phyloP scores from a whole-genome alignment of 2,797 vertebrate genomes.

The Thamnophis elegans region DNA sequence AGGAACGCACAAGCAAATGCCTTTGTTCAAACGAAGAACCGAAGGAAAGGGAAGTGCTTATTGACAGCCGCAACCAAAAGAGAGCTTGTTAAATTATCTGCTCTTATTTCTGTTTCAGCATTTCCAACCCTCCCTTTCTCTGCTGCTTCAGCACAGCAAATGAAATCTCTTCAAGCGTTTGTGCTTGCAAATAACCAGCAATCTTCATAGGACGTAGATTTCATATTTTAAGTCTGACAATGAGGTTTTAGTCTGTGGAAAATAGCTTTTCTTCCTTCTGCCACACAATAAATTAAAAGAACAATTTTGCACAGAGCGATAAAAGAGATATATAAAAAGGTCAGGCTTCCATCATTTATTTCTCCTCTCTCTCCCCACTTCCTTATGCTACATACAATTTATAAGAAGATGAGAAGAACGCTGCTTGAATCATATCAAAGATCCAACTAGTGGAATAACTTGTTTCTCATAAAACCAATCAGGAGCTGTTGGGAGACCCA shows the following conservation, averaged over 20 bases:
- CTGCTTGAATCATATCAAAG: neutral
- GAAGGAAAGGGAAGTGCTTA: constrained; percentile 26
- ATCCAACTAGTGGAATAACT: neutral
- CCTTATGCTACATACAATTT: neutral
- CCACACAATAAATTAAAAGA: constrained; percentile 58
- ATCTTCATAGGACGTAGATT: constrained; percentile 33
- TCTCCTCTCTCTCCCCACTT: no score
- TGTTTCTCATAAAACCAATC: neutral
- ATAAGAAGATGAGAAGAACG: neutral
- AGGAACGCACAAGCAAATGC: constrained; percentile 25
- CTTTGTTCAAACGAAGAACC: neutral
- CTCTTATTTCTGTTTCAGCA: constrained; percentile 23
- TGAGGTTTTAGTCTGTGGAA: constrained; percentile 46
- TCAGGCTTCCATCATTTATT: constrained; percentile 8
- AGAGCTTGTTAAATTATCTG: constrained; percentile 9
- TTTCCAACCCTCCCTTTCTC: constrained; percentile 45
- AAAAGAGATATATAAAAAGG: constrained; percentile 41
- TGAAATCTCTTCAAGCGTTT: constrained; percentile 19
- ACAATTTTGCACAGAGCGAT: constrained; percentile 27
- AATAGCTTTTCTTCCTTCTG: constrained; percentile 52
- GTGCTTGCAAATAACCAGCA: neutral
- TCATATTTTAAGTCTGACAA: constrained; percentile 59
- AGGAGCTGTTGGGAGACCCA: neutral
- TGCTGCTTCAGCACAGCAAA: constrained; percentile 15
- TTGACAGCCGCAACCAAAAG: constrained; percentile 6